Base-by-base conservation (phyloP, 2,113 vertebrate genomes). In the Rhea pennata region DNA sequence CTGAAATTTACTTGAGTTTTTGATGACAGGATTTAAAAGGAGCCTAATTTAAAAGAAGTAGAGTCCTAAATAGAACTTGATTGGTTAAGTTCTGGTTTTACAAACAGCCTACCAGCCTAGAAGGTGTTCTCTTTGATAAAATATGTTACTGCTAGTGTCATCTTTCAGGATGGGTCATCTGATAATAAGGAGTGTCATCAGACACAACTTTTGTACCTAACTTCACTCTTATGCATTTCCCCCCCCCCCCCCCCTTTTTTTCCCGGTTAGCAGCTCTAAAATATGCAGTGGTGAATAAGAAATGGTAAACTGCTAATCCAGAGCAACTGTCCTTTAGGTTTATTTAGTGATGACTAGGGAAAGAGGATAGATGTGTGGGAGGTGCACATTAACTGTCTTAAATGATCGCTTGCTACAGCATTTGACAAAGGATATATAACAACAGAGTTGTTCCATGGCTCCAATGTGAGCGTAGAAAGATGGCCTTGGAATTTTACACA, bases 291-390 rank as follows among this genome's bases (percentile, higher is more conserved):
- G 46, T 83, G 91, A 89, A 33, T 48, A 75, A 80, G 48, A 69
- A 96, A 22, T 79, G 70, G 29, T 87, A 19, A 22, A 27, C 31
- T 84, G 85, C 58, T 80, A 91, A 91, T 89, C 62, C 19, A 29
- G 36, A 73, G 77, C 95, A 93, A 93, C 81, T 91, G 72, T 86
- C 74, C n/a, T 71, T 89, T 71, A 59, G 31, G 79, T 95, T 96
- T 96, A 64, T 93, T 94, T 95, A 93, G 90, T 93, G 75, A 90
- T 83, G 93, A 90, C 74, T 90, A 58, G 78, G 50, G 23, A 95
- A 89, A 40, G 84, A 93, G 66, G 87, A 87, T 90, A 92, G 91
- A 64, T 93, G 82, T 91, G 87, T 80, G 72, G 89, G 66, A 93
- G 71, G 86, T 19, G 58, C 80, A 84, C 87, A 74, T 96, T 95